Base-by-base conservation (phyloP, 2,113 vertebrate species). In the Crypturellus undulatus region DNA sequence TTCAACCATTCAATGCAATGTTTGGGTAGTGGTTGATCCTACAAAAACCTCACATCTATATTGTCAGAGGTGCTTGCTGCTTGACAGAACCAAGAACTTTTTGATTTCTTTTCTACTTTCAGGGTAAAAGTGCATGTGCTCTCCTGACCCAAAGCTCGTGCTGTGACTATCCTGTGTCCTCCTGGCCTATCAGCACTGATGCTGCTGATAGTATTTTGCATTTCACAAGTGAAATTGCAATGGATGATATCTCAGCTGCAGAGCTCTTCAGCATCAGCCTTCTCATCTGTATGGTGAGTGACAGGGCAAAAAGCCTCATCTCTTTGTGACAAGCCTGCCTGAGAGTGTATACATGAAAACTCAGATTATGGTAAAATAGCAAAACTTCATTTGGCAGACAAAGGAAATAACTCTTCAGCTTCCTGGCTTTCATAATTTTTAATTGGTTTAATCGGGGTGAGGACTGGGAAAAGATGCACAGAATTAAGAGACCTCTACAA, bases 191-290 rank as follows among this genome's bases (percentile, higher is more conserved):
- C 60, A 20, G 45, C 49, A 49, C 4, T 93, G 70, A 62, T 89
- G 38, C 38, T 62, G 42, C 22, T 71, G 52, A 30, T 12, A 10
- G 58, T 63, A 71, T 36, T 86, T 79, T 71, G 65, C 77, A 81
- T 84, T 92, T 95, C 52, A 43, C 34, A 86, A 84, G 49, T 52
- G 22, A 92, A 84, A 94, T 76, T 36, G 71, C 0, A 47, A 52
- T 30, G 47, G 42, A 12, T 71, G 80, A 89, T 81, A 75, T 34
- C 77, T 84, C 47, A 92, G 70, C 58, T 89, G 79, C 77, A 92
- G 51, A 87, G 89, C 75, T 94, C 58, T 79, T 38, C 65, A 64
- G 32, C 16, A 52, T 79, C 80, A 58, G 73, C 54, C 83, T 87
- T 69, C 28, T 34, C 56, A 73, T n/a, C 58, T 64, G 21, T 10